Evolutionary conservation across 2,888 invertebrate genomes (phyloP).

Genomic region (Laothoe populi): DNA sequence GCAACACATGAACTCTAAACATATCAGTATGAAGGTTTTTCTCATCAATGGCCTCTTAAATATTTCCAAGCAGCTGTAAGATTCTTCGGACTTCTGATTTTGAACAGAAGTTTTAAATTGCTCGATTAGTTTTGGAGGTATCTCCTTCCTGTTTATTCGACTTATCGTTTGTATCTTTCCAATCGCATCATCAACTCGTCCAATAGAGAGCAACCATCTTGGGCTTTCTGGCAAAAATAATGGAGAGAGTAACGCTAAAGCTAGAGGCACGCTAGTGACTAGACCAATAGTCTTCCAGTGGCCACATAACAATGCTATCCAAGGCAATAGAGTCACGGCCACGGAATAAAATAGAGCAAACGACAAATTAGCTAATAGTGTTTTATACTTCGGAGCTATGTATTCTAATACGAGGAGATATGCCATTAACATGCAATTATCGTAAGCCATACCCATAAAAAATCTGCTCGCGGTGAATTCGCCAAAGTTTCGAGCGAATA

Average conservation of each 20-base stretch:
- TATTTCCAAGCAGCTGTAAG: constrained; percentile 51
- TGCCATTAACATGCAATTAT: constrained; percentile 64
- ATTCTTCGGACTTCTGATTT: constrained; percentile 45
- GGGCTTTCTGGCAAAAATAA: constrained; percentile 64
- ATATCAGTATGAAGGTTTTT: constrained; percentile 53
- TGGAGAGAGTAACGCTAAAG: constrained; percentile 53
- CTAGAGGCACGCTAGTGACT: constrained; percentile 61
- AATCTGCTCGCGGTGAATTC: constrained; percentile 60
- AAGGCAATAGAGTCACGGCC: constrained; percentile 54
- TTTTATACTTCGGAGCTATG: constrained; percentile 63
- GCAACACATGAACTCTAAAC: constrained; percentile 59
- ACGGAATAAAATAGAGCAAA: constrained; percentile 61
- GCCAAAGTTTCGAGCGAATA: constrained; percentile 52
- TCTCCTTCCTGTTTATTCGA: constrained; percentile 57
- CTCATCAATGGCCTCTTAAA: constrained; percentile 57
- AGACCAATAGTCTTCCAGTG: constrained; percentile 63
- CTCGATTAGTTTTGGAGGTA: constrained; percentile 56
- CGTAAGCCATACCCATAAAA: constrained; percentile 63
- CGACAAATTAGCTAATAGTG: constrained; percentile 57
- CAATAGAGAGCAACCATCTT: constrained; percentile 63
- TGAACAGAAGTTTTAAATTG: constrained; percentile 50
- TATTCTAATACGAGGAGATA: constrained; percentile 65
- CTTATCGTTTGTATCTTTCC: constrained; percentile 56
- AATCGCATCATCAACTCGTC: constrained; percentile 59
- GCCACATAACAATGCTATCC: constrained; percentile 58